phyloP scores from a whole-genome alignment of 2,888 invertebrate species.

The Pseudococcus viburni region DNA sequence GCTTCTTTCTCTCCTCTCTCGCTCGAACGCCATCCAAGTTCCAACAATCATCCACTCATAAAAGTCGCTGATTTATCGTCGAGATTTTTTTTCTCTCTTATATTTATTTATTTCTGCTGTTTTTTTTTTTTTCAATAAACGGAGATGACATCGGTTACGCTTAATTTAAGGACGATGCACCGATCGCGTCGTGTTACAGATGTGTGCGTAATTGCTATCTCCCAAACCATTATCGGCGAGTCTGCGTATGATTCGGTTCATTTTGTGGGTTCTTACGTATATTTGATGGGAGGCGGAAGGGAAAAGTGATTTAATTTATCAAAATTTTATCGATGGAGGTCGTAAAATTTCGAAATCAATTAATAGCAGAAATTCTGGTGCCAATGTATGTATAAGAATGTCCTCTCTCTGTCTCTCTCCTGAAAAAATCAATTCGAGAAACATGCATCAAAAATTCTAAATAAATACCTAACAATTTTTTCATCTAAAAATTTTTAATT shows the following conservation, averaged over 20 bases:
- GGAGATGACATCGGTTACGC: conserved; percentile 61
- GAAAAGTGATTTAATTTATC: not conserved
- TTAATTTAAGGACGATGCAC: conserved; percentile 63
- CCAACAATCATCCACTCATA: conserved; percentile 31
- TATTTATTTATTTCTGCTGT: conserved; percentile 12
- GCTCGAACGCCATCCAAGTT: not conserved
- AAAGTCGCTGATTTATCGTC: conserved; percentile 61
- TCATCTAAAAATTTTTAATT: too few species aligned
- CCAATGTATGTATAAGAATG: too few species aligned
- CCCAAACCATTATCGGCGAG: not conserved
- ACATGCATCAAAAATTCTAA: too few species aligned
- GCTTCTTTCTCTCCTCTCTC: not conserved
- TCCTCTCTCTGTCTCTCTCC: too few species aligned
- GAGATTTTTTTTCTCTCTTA: not conserved
- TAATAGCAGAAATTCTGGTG: too few species aligned
- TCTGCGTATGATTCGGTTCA: not conserved
- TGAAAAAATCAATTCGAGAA: too few species aligned
- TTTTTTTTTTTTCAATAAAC: conserved; percentile 61
- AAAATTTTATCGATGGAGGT: not conserved
- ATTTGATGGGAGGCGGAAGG: not conserved
- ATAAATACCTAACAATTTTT: too few species aligned
- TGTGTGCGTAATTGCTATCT: conserved; percentile 22
- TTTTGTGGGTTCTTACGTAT: not conserved
- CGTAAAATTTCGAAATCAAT: too few species aligned
- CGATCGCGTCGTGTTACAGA: conserved; percentile 18